Percentiles rank a stretch among this genome's conserved stretches.
Conservation (phyloP, 2,888 invertebrate species). For the Spisula solida region DNA sequence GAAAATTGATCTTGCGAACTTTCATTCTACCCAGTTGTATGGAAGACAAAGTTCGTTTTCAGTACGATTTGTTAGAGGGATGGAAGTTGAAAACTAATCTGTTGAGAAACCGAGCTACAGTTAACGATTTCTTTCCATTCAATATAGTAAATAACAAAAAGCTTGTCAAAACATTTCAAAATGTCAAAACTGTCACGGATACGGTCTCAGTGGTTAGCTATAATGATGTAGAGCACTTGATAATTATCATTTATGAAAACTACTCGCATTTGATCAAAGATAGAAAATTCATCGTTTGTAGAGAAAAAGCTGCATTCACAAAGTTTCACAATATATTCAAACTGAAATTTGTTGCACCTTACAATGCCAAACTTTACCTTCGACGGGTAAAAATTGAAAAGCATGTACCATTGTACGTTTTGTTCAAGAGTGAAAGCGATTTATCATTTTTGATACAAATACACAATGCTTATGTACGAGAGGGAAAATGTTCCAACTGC, state of each 20-base stretch:
- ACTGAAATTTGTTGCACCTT: conserved; percentile 17
- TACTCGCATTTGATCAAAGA: conserved; percentile 15
- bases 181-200: background rate
- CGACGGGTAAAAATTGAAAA: conserved; percentile 2
- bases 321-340: conserved; percentile 23
- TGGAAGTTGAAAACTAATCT: conserved; percentile 30
- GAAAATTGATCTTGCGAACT: conserved; percentile 16
- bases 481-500: conserved; percentile 3
- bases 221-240: conserved; percentile 26
- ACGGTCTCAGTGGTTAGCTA: background rate
- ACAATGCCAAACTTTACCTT: no score
- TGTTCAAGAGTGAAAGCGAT: conserved; percentile 25
- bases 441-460: conserved; percentile 18
- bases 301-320: background rate
- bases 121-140: background rate
- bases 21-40: background rate
- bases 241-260: conserved; percentile 20
- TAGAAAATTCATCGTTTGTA: conserved; percentile 28
- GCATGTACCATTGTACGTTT: conserved; percentile 26
- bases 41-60: background rate
- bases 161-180: background rate
- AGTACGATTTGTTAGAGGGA: conserved; percentile 28
- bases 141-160: conserved; percentile 16
- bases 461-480: conserved; percentile 27
- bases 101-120: background rate